Evolutionary conservation across 2,888 invertebrate genomes (phyloP).

Genomic region (Eledone cirrhosa): DNA sequence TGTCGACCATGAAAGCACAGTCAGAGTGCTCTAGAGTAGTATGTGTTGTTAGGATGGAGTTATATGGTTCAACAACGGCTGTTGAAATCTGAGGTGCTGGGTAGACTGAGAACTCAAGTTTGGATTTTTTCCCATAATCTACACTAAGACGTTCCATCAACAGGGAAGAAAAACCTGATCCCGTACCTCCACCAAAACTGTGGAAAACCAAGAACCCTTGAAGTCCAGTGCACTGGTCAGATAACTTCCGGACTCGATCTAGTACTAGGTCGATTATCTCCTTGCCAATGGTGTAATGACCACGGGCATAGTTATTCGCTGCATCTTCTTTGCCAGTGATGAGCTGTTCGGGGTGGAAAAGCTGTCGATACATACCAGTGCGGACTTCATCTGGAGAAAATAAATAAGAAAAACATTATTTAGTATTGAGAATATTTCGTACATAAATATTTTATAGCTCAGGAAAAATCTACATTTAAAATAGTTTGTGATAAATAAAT

Average conservation of each 20-base stretch:
- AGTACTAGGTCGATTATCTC: neutral
- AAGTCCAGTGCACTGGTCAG: neutral
- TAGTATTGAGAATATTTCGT: too few relatives aligned
- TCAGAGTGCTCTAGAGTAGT: slow-evolving; percentile 92
- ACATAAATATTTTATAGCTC: too few relatives aligned
- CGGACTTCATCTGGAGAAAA: neutral
- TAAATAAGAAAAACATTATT: too few relatives aligned
- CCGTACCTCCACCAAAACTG: slow-evolving; percentile 10
- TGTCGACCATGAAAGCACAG: slow-evolving; percentile 96
- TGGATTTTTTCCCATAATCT: slow-evolving; percentile 70
- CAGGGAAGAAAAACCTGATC: slow-evolving; percentile 73
- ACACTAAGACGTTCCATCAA: slow-evolving; percentile 74
- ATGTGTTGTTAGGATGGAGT: slow-evolving; percentile 91
- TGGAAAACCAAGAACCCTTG: slow-evolving; percentile 2
- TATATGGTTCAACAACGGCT: slow-evolving; percentile 92
- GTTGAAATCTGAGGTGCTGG: slow-evolving; percentile 75
- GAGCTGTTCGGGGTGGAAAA: neutral
- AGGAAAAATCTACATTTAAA: too few relatives aligned
- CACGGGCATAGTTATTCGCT: neutral
- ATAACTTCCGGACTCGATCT: neutral
- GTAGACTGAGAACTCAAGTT: slow-evolving; percentile 78
- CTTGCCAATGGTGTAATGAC: slow-evolving; percentile 5
- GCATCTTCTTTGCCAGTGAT: neutral
- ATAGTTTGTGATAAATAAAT: too few relatives aligned
- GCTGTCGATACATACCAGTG: neutral